A percentile compares a stretch with the other conserved stretches of the same genome.
Evolutionary conservation across 92 coral and sea anemone species (phyloP).

Genomic region (Meandrina meandrites): DNA sequence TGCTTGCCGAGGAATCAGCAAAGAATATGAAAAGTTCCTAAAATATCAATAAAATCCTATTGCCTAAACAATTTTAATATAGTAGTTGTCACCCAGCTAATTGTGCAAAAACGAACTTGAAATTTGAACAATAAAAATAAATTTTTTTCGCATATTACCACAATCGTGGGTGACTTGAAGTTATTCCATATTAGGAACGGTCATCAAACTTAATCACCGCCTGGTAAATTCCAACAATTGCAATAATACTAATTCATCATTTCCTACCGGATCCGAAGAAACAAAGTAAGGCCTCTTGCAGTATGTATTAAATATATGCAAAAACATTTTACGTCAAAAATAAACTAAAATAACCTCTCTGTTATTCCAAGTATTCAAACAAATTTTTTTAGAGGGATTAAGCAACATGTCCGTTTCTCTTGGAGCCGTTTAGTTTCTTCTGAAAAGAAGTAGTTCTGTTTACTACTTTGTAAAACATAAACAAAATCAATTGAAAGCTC

Average conservation of each 20-base stretch:
- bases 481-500: not conserved
- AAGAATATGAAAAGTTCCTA: not conserved
- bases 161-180: not conserved
- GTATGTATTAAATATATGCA: not conserved
- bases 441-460: not conserved
- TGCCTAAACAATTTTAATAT: not conserved
- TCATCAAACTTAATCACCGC: not conserved
- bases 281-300: not conserved
- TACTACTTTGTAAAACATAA: not conserved
- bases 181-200: not conserved
- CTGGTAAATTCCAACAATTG: too few relatives aligned
- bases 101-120: not conserved
- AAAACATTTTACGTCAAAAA: not conserved
- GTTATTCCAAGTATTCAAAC: not conserved
- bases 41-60: not conserved
- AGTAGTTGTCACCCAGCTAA: not conserved
- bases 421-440: not conserved
- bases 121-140: slow-evolving; percentile 12
- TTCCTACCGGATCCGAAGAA: not conserved
- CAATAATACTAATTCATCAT: not conserved
- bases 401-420: not conserved
- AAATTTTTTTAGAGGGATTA: not conserved
- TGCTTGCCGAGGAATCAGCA: not conserved
- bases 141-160: not conserved
- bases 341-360: not conserved